Evolutionary conservation across 2,888 invertebrate genomes (phyloP).

Genomic region (Pristionchus entomophagus): DNA sequence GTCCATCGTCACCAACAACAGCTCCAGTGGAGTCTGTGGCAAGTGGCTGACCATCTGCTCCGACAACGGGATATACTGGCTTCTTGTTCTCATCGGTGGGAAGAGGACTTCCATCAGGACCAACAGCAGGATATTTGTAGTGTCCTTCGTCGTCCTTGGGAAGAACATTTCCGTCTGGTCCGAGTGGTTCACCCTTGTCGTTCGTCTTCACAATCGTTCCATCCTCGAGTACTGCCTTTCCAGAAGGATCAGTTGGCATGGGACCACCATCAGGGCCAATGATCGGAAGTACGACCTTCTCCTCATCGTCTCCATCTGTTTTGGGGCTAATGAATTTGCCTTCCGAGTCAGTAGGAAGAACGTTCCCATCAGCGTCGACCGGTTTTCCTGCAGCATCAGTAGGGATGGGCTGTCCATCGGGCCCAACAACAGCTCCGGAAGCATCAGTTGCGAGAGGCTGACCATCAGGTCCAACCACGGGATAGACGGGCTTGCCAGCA

Average conservation of each 20-base stretch:
- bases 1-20: constrained; percentile 51
- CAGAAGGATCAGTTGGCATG: constrained; percentile 30
- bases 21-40: constrained; percentile 51
- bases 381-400: constrained; percentile 57
- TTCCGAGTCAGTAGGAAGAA: constrained; percentile 56
- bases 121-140: constrained; percentile 35
- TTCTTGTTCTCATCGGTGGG: constrained; percentile 58
- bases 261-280: constrained; percentile 29
- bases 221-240: constrained; percentile 41
- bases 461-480: constrained; percentile 60
- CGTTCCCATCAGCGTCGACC: constrained; percentile 50
- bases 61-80: constrained; percentile 59
- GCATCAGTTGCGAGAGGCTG: constrained; percentile 57
- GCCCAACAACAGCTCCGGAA: constrained; percentile 48
- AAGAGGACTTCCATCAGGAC: constrained; percentile 51
- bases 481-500: constrained; percentile 47
- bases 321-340: constrained; percentile 58
- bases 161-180: constrained; percentile 52
- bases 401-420: constrained; percentile 49
- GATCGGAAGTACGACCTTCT: constrained; percentile 53
- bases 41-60: constrained; percentile 52
- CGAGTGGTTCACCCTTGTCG: constrained; percentile 50
- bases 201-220: constrained; percentile 53
- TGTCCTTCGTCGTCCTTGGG: constrained; percentile 58
- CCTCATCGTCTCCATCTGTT: constrained; percentile 50